A percentile compares a stretch with the other conserved stretches of the same genome.
phyloP scores from a whole-genome alignment of 2,888 invertebrate genomes.

The Latrodectus hesperus region DNA sequence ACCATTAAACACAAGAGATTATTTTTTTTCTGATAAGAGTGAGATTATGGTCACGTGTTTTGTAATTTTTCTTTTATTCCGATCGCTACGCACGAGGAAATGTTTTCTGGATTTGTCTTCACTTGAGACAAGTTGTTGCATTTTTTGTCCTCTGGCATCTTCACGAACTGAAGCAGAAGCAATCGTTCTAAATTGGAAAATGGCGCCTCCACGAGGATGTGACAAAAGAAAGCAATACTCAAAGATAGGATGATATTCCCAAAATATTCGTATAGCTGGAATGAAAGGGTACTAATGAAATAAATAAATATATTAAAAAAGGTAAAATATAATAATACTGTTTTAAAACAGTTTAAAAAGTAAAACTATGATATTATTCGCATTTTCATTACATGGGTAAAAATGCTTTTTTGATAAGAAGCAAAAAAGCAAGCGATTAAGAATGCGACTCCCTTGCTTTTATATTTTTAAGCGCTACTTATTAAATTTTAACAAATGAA shows the following conservation, averaged over 20 bases:
- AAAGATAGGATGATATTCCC: constrained; percentile 56
- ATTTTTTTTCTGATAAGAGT: neutral
- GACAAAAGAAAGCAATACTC: constrained; percentile 41
- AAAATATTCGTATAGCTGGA: constrained; percentile 63
- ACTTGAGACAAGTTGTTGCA: constrained; percentile 8
- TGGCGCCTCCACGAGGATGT: constrained; percentile 62
- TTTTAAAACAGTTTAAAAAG: no score
- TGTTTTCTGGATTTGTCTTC: neutral
- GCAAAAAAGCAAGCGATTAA: no score
- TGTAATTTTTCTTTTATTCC: neutral
- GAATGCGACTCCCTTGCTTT: no score
- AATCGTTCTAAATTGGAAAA: constrained; percentile 62
- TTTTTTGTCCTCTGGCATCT: neutral
- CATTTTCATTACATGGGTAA: no score
- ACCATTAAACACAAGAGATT: no score
- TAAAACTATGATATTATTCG: no score
- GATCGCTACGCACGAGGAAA: neutral
- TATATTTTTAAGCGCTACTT: no score
- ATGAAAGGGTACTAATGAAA: constrained; percentile 6
- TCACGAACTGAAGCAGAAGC: constrained; percentile 5
- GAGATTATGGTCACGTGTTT: neutral
- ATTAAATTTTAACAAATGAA: no score
- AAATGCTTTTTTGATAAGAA: no score
- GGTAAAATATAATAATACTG: no score
- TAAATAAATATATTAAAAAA: neutral